Evolutionary conservation across 2,888 invertebrate species (phyloP), one percentile per base, ranked within the genome.

Genomic region (Caradrina clavipalpis): DNA sequence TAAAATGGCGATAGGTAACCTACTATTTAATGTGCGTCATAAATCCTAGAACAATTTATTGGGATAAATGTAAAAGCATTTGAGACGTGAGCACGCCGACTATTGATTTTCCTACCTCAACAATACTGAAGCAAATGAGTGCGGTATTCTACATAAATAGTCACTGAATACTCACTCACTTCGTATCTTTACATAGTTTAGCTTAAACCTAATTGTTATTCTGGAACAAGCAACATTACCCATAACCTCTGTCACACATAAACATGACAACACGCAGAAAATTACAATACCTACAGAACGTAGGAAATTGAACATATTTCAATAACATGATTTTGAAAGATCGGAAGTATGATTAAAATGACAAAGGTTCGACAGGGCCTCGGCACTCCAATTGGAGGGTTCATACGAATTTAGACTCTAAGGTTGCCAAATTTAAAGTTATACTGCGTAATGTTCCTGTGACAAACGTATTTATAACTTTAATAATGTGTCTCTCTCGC

Each of bases 231-330:
- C 47, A 17, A 26, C n/a, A 42, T 13, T 54, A 66, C 17, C 17
- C 19, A 31, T 64, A 58, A 59, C 55, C 45, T 66, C 54, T 26
- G 51, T 77, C 15, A 57, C 26, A 56, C 50, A 60, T 65, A 76
- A 76, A 83, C 74, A 86, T 81, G 76, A 78, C 82, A 86, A 86
- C 86, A 87, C 87, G 83, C 86, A 86, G 87, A 90, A 90, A 93
- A 92, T 93, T 91, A 93, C 90, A 75, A 91, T 78, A 89, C 84
- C 88, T 89, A 89, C 90, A 84, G 90, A 91, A 89, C 88, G 86
- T 89, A 92, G 95, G 95, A 95, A 95, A 95, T 95, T 94, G 94
- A 94, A 95, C 95, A 95, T 95, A 95, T 95, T 95, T 95, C 95
- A 95, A 95, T 95, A 94, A 94, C 90, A 93, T 95, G 93, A 95